Evolutionary conservation across 1,140 invertebrate species (phyloP).

Genomic region (Anastrepha ludens): DNA sequence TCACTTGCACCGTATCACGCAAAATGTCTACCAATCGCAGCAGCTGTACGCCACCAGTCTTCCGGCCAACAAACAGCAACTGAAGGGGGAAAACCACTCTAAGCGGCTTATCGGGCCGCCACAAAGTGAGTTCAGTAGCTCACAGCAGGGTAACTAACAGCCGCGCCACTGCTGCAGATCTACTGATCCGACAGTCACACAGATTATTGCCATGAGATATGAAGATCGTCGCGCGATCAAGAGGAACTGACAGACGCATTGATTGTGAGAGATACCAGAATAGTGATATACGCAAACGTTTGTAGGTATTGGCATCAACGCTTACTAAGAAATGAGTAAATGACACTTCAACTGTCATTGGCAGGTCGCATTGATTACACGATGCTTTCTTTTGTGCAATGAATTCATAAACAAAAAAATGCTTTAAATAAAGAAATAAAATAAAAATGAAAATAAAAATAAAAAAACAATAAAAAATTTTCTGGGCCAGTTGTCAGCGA

Average conservation of each 20-base stretch:
- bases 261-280: neutral
- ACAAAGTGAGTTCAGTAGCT: slow-evolving; percentile 48
- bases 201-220: neutral
- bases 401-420: neutral
- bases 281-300: neutral
- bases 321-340: neutral
- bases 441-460: neutral
- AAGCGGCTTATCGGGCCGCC: slow-evolving; percentile 37
- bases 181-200: slow-evolving; percentile 18
- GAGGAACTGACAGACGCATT: neutral
- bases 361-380: slow-evolving; percentile 10
- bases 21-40: too few species aligned
- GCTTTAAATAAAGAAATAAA: neutral
- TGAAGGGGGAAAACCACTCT: neutral
- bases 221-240: slow-evolving; percentile 1
- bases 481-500: neutral
- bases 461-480: neutral
- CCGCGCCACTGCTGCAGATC: too few species aligned
- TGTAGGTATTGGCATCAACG: neutral
- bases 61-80: neutral
- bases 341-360: slow-evolving; percentile 38
- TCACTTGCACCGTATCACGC: too few species aligned
- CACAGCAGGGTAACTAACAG: neutral
- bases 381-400: slow-evolving; percentile 4
- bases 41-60: neutral